These are phyloP conservation scores for Rhynchopsitta pachyrhyncha DNA, from an alignment of 2,113 vertebrate species.

Conservation along the genomic window DNA sequence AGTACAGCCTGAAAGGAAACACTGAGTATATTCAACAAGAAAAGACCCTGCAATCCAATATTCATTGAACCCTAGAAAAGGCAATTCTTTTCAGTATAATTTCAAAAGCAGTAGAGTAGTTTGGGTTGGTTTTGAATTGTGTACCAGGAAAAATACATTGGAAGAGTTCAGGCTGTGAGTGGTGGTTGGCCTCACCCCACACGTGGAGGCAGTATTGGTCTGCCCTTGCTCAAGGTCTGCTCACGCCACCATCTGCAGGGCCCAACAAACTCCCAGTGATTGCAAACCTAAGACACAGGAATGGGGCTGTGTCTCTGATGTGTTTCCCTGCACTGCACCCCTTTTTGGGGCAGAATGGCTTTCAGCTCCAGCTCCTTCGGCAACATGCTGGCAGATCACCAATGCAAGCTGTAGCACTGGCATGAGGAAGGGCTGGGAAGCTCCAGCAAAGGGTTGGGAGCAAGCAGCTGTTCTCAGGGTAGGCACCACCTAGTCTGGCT, in stretches of 20 bases:
- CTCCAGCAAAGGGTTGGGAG: accelerated
- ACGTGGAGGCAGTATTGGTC: not conserved
- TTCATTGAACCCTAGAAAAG: not conserved
- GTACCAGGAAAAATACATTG: not conserved
- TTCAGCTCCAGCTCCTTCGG: not conserved
- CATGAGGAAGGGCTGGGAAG: not conserved
- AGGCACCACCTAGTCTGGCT: accelerated
- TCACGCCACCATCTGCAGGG: accelerated
- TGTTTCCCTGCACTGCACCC: not conserved
- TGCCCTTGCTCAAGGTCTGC: not conserved
- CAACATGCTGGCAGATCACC: accelerated
- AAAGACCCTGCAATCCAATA: not conserved
- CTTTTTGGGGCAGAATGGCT: not conserved
- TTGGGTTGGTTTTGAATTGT: not conserved
- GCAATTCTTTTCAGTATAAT: not conserved
- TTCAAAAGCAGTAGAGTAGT: not conserved
- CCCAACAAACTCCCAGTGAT: not conserved
- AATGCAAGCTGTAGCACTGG: not conserved
- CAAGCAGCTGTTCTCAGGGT: accelerated
- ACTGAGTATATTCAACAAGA: not conserved
- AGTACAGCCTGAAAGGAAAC: not conserved
- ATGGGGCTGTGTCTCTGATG: not conserved
- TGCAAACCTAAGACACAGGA: not conserved
- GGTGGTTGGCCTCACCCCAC: not conserved
- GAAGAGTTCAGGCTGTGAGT: not conserved